Evolutionary conservation across 2,797 vertebrate genomes (phyloP), one percentile per base, ranked within the genome.

Genomic region (Iguana delicatissima): DNA sequence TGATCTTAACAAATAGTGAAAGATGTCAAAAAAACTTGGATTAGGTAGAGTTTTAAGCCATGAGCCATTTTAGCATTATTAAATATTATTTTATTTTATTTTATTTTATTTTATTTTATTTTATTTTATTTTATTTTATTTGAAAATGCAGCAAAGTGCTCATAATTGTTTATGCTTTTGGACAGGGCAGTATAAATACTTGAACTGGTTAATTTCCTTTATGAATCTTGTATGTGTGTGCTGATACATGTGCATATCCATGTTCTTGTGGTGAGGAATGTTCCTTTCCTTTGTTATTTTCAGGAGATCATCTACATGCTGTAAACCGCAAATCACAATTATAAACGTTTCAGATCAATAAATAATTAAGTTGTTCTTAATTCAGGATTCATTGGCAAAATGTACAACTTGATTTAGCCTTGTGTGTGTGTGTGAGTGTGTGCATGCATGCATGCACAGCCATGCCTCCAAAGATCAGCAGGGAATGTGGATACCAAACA

Each of bases 401-500:
- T 52, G 81, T 93, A 81, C 89, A 22, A 82, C 91, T 91, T 86
- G 77, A 85, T 93, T 86, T 93, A 95, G 93, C 89, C 88, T 92
- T 91, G 62, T n/a, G 29, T 64, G 46, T 46, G 32, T 5, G 74
- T 32, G 20, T 46, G 74, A 22, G 18, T 86, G 76, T 35, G 42
- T 42, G 3, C 42, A 3, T 42, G 42, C 42, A 3, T 42, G 42
- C 42, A 42, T 42, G 42, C 42, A 42, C 42, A 42, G 42, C 42
- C 42, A 3, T 42, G 42, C 42, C 42, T 42, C 42, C 42, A 22
- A 82, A 73, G 67, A 85, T 91, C 32, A 0, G 89, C 26, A 0
- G 92, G 87, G 87, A 93, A 92, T 90, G 89, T 92, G 64, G 52
- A 91, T 94, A 94, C 46, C 72, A 76, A 95, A 93, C 89, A 93